These are phyloP conservation scores for Alethe diademata DNA, from an alignment of 2,113 vertebrate species.

Conservation along the genomic window DNA sequence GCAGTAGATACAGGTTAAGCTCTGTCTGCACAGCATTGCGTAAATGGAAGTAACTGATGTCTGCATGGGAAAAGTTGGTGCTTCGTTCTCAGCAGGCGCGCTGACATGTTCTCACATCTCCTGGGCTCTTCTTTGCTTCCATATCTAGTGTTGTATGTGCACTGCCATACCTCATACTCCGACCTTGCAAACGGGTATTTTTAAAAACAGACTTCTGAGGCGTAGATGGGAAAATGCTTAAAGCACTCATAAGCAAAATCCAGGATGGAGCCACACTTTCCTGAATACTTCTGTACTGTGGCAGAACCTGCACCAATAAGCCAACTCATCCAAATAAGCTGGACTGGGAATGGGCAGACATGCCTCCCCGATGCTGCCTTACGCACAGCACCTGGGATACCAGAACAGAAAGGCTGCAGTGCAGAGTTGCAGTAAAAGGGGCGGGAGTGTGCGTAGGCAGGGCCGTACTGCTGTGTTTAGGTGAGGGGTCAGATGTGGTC, in stretches of 20 bases:
- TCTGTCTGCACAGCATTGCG: background rate
- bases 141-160: too few relatives aligned
- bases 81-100: background rate
- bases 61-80: background rate
- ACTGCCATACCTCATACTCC: background rate
- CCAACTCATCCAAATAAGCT: background rate
- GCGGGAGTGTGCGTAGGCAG: fast-evolving
- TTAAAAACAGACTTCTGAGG: background rate
- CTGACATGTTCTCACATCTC: background rate
- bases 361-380: background rate
- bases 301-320: background rate
- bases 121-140: background rate
- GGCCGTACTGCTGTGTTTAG: background rate
- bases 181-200: background rate
- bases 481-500: background rate
- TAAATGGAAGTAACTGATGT: background rate
- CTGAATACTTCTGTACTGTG: background rate
- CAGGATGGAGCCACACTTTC: background rate
- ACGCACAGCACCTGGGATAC: fast-evolving
- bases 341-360: background rate
- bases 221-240: background rate
- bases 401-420: background rate
- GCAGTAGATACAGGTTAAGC: background rate
- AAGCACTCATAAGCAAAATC: background rate
- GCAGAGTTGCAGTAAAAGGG: background rate